Conservation (phyloP, 2,113 vertebrate species). For the Prolemur simus region DNA sequence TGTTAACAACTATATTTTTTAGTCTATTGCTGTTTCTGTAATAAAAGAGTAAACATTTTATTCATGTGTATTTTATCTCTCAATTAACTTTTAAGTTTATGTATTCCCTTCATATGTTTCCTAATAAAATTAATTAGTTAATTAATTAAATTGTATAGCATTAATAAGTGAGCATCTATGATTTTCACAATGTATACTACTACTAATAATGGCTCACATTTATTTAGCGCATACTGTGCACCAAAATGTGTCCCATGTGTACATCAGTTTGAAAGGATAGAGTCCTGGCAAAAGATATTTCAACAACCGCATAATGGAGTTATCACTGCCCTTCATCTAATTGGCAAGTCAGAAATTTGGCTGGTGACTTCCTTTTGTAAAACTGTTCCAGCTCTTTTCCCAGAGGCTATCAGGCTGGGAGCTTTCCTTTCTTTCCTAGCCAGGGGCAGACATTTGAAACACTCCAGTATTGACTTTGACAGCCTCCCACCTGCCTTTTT, state of each 20-base stretch:
- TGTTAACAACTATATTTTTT: background rate
- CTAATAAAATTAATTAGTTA: background rate
- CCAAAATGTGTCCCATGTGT: background rate
- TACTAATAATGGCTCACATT: background rate
- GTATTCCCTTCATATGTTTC: background rate
- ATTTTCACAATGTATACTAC: background rate
- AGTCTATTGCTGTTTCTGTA: background rate
- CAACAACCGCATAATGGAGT: constrained; percentile 28
- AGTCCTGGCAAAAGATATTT: background rate
- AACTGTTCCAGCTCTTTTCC: constrained; percentile 29
- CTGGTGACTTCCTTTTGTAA: constrained; percentile 18
- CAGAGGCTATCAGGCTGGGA: constrained; percentile 27
- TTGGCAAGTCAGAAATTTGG: constrained; percentile 48
- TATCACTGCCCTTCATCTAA: constrained; percentile 55
- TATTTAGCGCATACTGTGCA: background rate
- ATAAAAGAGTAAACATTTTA: background rate
- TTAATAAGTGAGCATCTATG: background rate
- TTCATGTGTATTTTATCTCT: background rate
- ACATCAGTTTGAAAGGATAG: background rate
- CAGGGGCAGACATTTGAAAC: constrained; percentile 48
- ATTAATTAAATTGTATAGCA: background rate
- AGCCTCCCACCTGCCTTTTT: background rate
- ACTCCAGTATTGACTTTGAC: constrained; percentile 29
- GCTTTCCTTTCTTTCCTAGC: constrained; percentile 25
- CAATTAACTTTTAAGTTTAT: constrained; percentile 5